Evolutionary conservation across 2,797 vertebrate genomes (phyloP).

Genomic region (Glossophaga mutica): DNA sequence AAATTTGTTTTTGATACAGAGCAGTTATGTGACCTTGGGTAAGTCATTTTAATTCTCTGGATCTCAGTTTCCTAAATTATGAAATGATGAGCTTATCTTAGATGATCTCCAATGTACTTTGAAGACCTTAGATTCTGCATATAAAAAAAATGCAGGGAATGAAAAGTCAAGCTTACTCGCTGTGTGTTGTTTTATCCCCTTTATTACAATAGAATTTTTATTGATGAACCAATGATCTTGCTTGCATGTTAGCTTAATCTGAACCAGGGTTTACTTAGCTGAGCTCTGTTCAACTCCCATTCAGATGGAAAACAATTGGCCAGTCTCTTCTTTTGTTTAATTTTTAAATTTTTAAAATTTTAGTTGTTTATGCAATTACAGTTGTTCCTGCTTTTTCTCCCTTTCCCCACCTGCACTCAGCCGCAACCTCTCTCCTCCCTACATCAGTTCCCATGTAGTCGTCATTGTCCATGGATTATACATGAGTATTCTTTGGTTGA

Average conservation of each 20-base stretch:
- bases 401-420: neutral
- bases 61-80: neutral
- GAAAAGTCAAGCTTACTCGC: neutral
- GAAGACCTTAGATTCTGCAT: neutral
- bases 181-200: neutral
- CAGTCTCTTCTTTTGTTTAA: neutral
- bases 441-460: neutral
- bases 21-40: neutral
- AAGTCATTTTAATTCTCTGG: neutral
- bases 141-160: neutral
- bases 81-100: neutral
- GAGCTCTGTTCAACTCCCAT: neutral
- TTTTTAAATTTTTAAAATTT: neutral
- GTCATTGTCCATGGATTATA: neutral
- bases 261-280: neutral
- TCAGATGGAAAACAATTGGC: neutral
- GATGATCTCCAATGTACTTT: neutral
- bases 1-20: neutral
- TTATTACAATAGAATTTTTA: neutral
- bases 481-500: neutral
- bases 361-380: neutral
- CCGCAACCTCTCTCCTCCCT: neutral
- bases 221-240: neutral
- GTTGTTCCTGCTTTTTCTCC: neutral
- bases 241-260: slow-evolving; percentile 5